A percentile compares a stretch with the other conserved stretches of the same genome.
Evolutionary conservation across 2,888 invertebrate genomes (phyloP).

Genomic region (Drosophila cyrtoloma): DNA sequence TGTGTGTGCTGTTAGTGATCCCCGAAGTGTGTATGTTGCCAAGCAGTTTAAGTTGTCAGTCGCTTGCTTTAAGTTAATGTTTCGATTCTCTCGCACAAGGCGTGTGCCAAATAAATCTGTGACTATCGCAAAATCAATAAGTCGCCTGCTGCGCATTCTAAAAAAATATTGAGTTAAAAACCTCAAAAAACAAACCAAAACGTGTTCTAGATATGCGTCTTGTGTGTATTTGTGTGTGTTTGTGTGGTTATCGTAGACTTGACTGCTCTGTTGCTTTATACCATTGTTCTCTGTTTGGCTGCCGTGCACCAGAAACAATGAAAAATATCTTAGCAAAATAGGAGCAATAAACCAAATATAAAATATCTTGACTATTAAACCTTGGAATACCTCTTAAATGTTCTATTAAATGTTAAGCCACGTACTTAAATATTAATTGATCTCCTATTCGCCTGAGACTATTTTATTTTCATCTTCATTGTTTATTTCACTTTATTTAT

Average conservation of each 20-base stretch:
- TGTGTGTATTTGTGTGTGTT: slow-evolving; percentile 3
- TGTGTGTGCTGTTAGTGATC: slow-evolving; percentile 1
- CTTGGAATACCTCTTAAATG: slow-evolving; percentile 1
- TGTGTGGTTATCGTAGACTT: slow-evolving; percentile 37
- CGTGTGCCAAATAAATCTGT: slow-evolving; percentile 60
- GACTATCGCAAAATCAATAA: slow-evolving; percentile 73
- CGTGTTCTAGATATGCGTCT: slow-evolving; percentile 23
- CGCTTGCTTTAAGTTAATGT: slow-evolving; percentile 47
- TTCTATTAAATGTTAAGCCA: neutral
- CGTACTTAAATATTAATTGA: neutral
- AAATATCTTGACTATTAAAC: slow-evolving; percentile 16
- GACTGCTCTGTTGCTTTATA: slow-evolving; percentile 58
- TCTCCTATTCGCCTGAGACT: neutral
- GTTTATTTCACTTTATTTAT: neutral
- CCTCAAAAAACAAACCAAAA: slow-evolving; percentile 42
- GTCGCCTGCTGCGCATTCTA: slow-evolving; percentile 38
- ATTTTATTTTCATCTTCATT: neutral
- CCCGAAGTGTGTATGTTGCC: slow-evolving; percentile 18
- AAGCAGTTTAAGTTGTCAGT: slow-evolving; percentile 59
- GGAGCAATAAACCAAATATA: neutral
- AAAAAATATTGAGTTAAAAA: slow-evolving; percentile 40
- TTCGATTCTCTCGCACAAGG: slow-evolving; percentile 13
- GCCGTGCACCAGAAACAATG: slow-evolving; percentile 47
- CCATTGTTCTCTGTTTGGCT: slow-evolving; percentile 56
- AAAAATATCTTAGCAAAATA: slow-evolving; percentile 46